phyloP scores from a whole-genome alignment of 2,113 vertebrate genomes.

The Chionomys nivalis region DNA sequence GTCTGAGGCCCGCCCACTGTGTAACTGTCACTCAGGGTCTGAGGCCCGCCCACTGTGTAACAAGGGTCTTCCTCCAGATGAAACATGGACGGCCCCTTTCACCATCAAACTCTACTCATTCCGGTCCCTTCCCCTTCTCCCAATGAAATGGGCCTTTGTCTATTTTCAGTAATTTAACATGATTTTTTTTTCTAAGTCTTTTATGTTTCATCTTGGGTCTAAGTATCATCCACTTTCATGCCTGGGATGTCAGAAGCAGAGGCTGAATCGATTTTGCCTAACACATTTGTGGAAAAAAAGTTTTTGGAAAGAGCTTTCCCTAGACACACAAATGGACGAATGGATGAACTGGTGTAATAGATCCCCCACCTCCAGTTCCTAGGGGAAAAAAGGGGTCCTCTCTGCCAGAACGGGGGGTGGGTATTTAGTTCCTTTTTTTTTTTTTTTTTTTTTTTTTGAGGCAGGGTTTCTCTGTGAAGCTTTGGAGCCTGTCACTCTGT shows the following conservation, averaged over 20 bases:
- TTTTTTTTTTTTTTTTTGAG: no score
- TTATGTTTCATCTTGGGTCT: background rate
- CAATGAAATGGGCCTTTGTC: background rate
- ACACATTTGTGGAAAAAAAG: constrained; percentile 16
- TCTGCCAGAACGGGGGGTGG: background rate
- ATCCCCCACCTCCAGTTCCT: background rate
- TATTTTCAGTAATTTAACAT: constrained; percentile 31
- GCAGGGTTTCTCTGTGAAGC: no score
- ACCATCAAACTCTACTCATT: background rate
- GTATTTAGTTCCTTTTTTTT: no score
- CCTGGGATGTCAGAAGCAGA: background rate
- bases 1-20: background rate
- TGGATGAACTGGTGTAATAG: background rate
- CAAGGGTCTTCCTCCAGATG: background rate
- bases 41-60: background rate
- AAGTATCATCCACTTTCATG: background rate
- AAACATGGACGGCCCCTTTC: background rate
- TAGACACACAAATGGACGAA: background rate
- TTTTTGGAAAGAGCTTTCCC: background rate
- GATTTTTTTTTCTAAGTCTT: constrained; percentile 47
- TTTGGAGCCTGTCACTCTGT: no score
- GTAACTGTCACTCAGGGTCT: background rate
- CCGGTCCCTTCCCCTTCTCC: background rate
- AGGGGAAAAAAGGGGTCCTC: background rate
- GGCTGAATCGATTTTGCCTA: background rate